phyloP scores from a whole-genome alignment of 2,888 invertebrate species.

The Ceraclea dissimilis region DNA sequence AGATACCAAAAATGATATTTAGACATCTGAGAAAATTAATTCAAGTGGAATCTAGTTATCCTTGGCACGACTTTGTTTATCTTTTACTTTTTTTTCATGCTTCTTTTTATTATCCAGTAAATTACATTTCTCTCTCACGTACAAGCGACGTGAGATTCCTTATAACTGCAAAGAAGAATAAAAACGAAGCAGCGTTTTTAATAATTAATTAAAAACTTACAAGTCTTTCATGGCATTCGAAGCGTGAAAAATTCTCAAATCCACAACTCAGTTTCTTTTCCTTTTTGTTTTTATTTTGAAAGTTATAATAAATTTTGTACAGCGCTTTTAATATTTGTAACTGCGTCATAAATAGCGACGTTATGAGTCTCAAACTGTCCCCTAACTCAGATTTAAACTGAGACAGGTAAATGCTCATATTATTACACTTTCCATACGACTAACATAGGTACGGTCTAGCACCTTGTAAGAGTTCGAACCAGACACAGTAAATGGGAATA shows the following conservation, averaged over 20 bases:
- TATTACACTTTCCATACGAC: too few relatives aligned
- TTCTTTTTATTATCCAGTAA: too few relatives aligned
- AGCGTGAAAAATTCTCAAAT: background rate
- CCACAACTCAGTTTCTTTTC: too few relatives aligned
- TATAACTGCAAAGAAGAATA: background rate
- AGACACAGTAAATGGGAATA: too few relatives aligned
- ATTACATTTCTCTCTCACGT: background rate
- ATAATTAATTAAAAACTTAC: slow-evolving; percentile 1
- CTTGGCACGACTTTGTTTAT: background rate
- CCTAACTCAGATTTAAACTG: slow-evolving; percentile 21
- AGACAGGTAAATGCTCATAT: slow-evolving; percentile 11
- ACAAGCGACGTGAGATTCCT: background rate
- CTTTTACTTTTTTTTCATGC: background rate
- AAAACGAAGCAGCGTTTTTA: background rate
- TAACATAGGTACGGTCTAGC: too few relatives aligned
- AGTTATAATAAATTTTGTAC: background rate
- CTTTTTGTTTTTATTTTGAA: too few relatives aligned
- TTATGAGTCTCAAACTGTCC: slow-evolving; percentile 14
- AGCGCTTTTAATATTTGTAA: background rate
- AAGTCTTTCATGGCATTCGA: background rate
- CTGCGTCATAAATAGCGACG: background rate
- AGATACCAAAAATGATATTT: too few relatives aligned
- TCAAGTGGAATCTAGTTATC: background rate
- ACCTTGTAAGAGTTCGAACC: too few relatives aligned
- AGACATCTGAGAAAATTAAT: background rate